phyloP scores from a whole-genome alignment of 2,113 vertebrate genomes.

The Sphyrna mokarran region DNA sequence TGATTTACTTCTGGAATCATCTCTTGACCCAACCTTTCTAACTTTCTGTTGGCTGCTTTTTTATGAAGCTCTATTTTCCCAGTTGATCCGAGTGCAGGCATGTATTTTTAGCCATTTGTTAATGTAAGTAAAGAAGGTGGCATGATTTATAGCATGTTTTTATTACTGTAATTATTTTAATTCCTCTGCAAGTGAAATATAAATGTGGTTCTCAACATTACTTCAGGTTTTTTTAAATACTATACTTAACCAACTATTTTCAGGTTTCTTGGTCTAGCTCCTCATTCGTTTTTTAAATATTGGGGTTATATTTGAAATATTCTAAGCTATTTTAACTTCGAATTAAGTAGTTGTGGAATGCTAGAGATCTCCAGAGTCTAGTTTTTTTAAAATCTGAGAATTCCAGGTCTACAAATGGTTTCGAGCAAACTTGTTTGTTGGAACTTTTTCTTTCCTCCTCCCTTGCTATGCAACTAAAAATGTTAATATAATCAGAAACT shows the following conservation, averaged over 20 bases:
- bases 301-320: not conserved
- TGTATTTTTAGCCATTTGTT: not conserved
- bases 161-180: not conserved
- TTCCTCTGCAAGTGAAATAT: not conserved
- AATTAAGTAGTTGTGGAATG: not conserved
- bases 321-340: not conserved
- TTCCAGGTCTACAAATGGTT: not conserved
- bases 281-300: not conserved
- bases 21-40: not conserved
- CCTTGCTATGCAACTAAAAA: not conserved
- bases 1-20: not conserved
- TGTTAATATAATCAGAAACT: not conserved
- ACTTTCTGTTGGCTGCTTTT: not conserved
- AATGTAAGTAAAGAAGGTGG: not conserved
- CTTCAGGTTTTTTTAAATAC: not conserved
- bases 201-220: not conserved
- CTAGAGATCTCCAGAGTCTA: not conserved
- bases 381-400: not conserved
- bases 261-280: not conserved
- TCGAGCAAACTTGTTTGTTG: not conserved
- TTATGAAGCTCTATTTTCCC: not conserved
- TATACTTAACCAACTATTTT: not conserved
- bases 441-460: not conserved
- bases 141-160: not conserved
- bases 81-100: too few species aligned